These are phyloP conservation scores for Agrotis ipsilon DNA, from an alignment of 2,888 invertebrate genomes.

Conservation along the genomic window DNA sequence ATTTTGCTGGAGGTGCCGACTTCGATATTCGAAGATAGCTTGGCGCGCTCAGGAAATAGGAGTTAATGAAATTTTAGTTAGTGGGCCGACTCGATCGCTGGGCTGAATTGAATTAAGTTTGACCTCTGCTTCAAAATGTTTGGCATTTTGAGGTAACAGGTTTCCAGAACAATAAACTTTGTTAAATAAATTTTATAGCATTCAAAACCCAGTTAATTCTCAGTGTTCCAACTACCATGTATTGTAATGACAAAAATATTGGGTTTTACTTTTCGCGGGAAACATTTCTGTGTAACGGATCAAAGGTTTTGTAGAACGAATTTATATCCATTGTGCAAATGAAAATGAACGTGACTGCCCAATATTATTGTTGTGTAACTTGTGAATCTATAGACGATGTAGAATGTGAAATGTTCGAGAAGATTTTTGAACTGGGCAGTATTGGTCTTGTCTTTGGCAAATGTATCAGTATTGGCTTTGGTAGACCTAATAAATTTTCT, in stretches of 20 bases:
- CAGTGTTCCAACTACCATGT: neutral
- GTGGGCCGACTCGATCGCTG: conserved; percentile 53
- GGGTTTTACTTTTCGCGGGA: conserved; percentile 32
- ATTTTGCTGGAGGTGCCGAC: conserved; percentile 55
- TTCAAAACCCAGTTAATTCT: neutral
- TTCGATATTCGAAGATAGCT: conserved; percentile 61
- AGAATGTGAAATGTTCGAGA: conserved; percentile 3
- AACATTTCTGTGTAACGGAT: conserved; percentile 39
- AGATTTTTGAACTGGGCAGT: neutral
- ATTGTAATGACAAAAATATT: conserved; percentile 27
- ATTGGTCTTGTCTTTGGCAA: too few species aligned
- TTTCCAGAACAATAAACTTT: conserved; percentile 2
- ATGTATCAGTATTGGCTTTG: too few species aligned
- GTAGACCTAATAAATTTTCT: too few species aligned
- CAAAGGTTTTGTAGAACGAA: conserved; percentile 35
- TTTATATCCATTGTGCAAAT: conserved; percentile 52
- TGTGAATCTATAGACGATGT: neutral
- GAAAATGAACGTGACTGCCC: conserved; percentile 53
- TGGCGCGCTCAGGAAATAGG: conserved; percentile 67
- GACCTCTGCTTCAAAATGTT: conserved; percentile 41
- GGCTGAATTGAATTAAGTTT: conserved; percentile 58
- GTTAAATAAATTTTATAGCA: neutral
- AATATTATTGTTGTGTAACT: conserved; percentile 41
- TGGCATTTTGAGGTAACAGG: conserved; percentile 13
- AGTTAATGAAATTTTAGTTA: conserved; percentile 74